Evolutionary conservation across 2,797 vertebrate genomes (phyloP).

Genomic region (Schizopygopsis malacanthus): DNA sequence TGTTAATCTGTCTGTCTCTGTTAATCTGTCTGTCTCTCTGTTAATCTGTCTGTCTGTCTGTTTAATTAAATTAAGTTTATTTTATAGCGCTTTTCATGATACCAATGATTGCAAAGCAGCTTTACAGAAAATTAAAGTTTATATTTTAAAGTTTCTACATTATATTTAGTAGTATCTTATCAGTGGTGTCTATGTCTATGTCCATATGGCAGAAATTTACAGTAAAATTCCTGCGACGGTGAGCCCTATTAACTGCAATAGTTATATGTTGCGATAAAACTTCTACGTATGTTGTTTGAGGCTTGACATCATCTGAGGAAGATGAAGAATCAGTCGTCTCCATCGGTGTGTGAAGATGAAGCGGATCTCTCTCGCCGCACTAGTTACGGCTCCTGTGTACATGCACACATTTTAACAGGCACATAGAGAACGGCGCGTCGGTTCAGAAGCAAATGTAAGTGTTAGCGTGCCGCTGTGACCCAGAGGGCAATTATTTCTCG

Average conservation of each 20-base stretch:
- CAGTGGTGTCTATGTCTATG: too few species aligned
- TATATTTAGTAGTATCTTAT: background rate
- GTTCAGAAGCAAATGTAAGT: conserved; percentile 69
- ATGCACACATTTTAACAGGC: conserved; percentile 88
- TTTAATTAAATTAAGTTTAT: too few species aligned
- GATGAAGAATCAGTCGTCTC: conserved; percentile 95
- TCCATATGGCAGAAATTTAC: background rate
- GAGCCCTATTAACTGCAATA: background rate
- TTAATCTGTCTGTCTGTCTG: background rate
- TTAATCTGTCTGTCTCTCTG: background rate
- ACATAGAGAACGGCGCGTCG: conserved; percentile 64
- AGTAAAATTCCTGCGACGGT: background rate
- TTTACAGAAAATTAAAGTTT: too few species aligned
- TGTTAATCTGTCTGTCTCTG: background rate
- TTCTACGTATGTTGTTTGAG: background rate
- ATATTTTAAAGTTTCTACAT: too few species aligned
- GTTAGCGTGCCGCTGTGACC: conserved; percentile 73
- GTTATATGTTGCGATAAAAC: background rate
- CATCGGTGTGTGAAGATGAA: conserved; percentile 96
- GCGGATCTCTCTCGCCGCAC: conserved; percentile 92
- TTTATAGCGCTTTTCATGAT: too few species aligned
- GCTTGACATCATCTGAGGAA: background rate
- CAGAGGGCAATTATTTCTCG: conserved; percentile 83
- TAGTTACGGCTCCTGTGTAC: conserved; percentile 95
- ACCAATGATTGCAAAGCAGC: too few species aligned